Base-by-base conservation (phyloP, 2,888 invertebrate species). In the Venusia cambrica region DNA sequence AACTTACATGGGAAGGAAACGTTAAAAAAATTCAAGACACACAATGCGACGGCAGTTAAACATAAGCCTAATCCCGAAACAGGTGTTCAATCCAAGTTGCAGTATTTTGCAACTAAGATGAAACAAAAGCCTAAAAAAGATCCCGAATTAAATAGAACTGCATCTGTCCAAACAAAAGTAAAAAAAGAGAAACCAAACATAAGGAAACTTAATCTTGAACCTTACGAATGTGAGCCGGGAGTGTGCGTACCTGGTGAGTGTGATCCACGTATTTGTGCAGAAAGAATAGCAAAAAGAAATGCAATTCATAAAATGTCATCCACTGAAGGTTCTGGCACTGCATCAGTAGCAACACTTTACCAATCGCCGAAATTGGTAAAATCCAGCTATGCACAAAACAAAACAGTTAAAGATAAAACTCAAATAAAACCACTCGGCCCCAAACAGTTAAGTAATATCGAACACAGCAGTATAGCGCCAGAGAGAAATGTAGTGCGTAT, bases 181-280 rank as follows among this genome's bases (percentile, higher is more conserved):
- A 5, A 14, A 11, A 36, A 19, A 29, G 29, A 30, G 3, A 24
- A 16, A 14, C 2, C 19, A 58, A 55, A 49, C 28, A 17, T 43
- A 45, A 5, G 40, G 45, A 34, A 6, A 22, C 2, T 31, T 11
- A 19, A 38, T 8, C 30, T 38, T 20, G 37, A 38, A 12, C 22
- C 44, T 22, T 24, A 42, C 21, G 29, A 48, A 16, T 48, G 44
- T 29, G 62, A 67, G 37, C 64, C 66, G 19, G 58, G 57, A 12
- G 34, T 62, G 17, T 71, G 69, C 39, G 45, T 57, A 9, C 71
- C 68, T 4, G 60, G 56, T 10, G 31, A 53, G 36, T 72, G 72
- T 51, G 37, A 67, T 40, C 58, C 66, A 10, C 39, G 56, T 40
- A 40, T 50, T 36, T 66, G 64, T 44, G 39, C 48, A 17, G 53